Conservation (phyloP, 2,888 invertebrate genomes). For the Callimorpha dominula region DNA sequence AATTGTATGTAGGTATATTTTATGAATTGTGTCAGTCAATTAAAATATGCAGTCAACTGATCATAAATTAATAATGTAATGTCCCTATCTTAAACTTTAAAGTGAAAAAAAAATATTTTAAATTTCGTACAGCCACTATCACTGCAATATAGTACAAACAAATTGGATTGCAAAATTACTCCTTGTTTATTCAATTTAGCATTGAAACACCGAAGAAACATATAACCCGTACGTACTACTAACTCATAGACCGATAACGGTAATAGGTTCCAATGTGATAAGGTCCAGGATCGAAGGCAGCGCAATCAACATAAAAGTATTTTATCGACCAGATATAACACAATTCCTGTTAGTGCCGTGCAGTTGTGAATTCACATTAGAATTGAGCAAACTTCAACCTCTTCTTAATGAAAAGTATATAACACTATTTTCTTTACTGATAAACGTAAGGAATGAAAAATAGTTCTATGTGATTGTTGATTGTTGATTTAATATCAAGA, state of each 20-base stretch:
- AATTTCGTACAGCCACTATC: too few relatives aligned
- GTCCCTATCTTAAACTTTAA: too few relatives aligned
- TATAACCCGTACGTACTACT: conserved; percentile 7
- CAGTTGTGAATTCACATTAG: background rate
- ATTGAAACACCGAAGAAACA: background rate
- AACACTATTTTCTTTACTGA: too few relatives aligned
- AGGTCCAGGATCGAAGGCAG: conserved; percentile 15
- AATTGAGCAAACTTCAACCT: background rate
- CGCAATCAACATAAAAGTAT: conserved; percentile 15
- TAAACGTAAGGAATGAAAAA: too few relatives aligned
- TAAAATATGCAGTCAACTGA: too few relatives aligned
- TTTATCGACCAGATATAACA: conserved; percentile 10
- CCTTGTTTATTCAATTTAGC: conserved; percentile 3
- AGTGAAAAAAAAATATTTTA: too few relatives aligned
- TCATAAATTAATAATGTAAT: too few relatives aligned
- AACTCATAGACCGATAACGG: conserved; percentile 15
- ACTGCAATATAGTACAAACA: background rate
- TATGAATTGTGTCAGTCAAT: too few relatives aligned
- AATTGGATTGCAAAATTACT: background rate
- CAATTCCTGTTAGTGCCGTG: background rate
- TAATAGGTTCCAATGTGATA: conserved; percentile 21
- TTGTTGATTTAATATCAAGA: too few relatives aligned
- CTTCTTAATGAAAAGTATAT: background rate
- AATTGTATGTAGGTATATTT: too few relatives aligned
- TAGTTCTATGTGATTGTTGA: background rate